Base-by-base conservation (phyloP, 2,888 invertebrate genomes). In the Sthenelais limicola region DNA sequence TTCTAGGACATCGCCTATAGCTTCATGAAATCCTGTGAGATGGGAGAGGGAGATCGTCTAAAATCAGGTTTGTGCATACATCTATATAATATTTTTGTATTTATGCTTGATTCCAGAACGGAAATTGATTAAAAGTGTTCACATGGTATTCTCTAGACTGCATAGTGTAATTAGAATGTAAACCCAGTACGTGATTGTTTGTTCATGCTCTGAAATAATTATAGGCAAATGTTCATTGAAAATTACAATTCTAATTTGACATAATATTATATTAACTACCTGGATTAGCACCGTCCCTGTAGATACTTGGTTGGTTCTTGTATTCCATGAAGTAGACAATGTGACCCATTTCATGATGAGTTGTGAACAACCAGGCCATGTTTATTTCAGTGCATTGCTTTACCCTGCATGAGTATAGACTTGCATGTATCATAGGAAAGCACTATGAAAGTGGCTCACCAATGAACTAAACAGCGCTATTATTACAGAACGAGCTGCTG, bases 201-300 rank as follows among this genome's bases (percentile, higher is more conserved):
- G n/a, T n/a, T n/a, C n/a, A n/a, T n/a, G n/a, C n/a, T n/a, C n/a
- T n/a, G n/a, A n/a, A n/a, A n/a, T n/a, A n/a, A n/a, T n/a, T n/a
- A n/a, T n/a, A n/a, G n/a, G n/a, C n/a, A n/a, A n/a, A n/a, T n/a
- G n/a, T n/a, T n/a, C n/a, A n/a, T n/a, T n/a, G n/a, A n/a, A n/a
- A n/a, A n/a, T n/a, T n/a, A n/a, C n/a, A n/a, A n/a, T n/a, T n/a
- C n/a, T n/a, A n/a, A n/a, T n/a, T n/a, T n/a, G n/a, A n/a, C n/a
- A n/a, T n/a, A n/a, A n/a, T n/a, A n/a, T 12, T 43, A 12, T 43
- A 43, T 9, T 43, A 43, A 24, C 18, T 69, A 93, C 94, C 94
- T 79, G 94, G 94, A 84, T 94, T 93, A 0, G 94, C 94, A 47
- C 95, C 95, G 30, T 90, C 91, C 79, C 93, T 91, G 84, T 92